A percentile compares a stretch with the other conserved stretches of the same genome.
phyloP scores from a whole-genome alignment of 2,113 vertebrate species.

The Actenoides lindsayi region DNA sequence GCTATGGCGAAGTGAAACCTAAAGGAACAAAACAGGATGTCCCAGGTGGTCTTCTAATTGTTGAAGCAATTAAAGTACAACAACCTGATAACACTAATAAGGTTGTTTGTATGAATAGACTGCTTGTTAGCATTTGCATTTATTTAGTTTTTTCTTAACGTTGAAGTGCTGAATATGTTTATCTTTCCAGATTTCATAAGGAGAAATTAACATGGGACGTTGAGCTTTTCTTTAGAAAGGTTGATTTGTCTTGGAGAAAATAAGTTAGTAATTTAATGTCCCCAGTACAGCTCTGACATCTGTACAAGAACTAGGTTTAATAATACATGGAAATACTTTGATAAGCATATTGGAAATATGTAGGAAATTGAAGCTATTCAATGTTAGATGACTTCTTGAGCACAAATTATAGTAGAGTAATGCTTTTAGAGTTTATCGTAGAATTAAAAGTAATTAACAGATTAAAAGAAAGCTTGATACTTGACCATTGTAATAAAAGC shows the following conservation, averaged over 20 bases:
- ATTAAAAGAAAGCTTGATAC: not conserved
- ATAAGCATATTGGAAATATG: not conserved
- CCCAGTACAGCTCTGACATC: not conserved
- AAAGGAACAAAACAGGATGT: not conserved
- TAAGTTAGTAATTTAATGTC: not conserved
- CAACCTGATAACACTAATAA: not conserved
- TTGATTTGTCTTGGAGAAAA: not conserved
- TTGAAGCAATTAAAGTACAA: conserved; percentile 30
- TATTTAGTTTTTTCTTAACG: not conserved
- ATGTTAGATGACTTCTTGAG: not conserved
- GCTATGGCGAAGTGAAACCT: not conserved
- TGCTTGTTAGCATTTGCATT: not conserved
- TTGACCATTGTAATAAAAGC: not conserved
- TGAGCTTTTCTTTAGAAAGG: not conserved
- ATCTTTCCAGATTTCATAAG: not conserved
- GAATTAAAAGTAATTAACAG: not conserved
- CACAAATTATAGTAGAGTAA: not conserved
- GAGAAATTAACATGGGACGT: not conserved
- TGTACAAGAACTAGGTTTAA: not conserved
- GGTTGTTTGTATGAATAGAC: not conserved
- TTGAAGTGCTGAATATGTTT: not conserved
- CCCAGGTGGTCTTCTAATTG: conserved; percentile 39
- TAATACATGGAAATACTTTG: not conserved
- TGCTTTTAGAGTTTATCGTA: not conserved
- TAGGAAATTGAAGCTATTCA: not conserved